Conservation (phyloP, 53 echinoderm and acorn worm species). For the Holothuria leucospilota region DNA sequence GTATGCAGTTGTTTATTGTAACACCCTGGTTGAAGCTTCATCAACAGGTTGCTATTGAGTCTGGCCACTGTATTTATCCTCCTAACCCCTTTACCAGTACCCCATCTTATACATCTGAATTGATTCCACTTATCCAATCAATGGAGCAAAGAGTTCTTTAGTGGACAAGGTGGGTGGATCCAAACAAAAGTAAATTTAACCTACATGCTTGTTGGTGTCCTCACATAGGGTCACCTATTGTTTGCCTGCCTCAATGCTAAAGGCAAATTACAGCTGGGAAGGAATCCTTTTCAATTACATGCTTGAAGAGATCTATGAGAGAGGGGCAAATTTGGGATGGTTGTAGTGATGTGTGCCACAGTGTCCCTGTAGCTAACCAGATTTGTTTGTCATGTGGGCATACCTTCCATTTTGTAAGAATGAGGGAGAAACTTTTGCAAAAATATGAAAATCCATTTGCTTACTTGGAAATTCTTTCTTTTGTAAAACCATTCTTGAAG, state of each 20-base stretch:
- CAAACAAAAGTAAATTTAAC: conserved; percentile 32
- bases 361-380: neutral
- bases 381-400: no score
- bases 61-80: no score
- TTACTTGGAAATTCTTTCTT: no score
- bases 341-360: conserved; percentile 2
- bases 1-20: neutral
- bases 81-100: neutral
- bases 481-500: no score
- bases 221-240: conserved; percentile 37
- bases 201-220: conserved; percentile 19
- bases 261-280: neutral
- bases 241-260: conserved; percentile 21
- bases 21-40: conserved; percentile 7
- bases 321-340: neutral
- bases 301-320: no score
- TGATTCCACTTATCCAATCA: conserved; percentile 10
- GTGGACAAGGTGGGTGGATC: conserved; percentile 36
- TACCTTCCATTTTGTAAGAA: no score
- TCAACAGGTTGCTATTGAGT: conserved; percentile 11
- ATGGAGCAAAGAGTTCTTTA: neutral
- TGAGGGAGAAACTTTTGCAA: no score
- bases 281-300: no score
- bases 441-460: no score
- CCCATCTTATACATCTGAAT: conserved; percentile 10